Percentiles rank a stretch among this genome's conserved stretches.
Evolutionary conservation across 92 coral and sea anemone genomes (phyloP).

Genomic region (Palythoa grandis): DNA sequence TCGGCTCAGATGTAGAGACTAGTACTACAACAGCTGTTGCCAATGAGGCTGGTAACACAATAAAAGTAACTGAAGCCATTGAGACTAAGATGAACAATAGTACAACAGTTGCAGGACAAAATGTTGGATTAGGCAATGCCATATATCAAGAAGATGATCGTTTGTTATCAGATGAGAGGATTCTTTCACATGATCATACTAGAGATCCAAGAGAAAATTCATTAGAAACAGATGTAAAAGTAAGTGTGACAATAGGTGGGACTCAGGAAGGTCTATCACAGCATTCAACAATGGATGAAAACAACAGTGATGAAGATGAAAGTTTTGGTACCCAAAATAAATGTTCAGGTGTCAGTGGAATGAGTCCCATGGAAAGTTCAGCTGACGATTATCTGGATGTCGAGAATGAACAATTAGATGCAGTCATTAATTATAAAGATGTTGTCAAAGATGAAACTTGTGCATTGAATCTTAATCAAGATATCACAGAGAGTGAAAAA

Average conservation of each 20-base stretch:
- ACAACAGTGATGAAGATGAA: neutral
- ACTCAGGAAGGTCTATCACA: neutral
- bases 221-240: neutral
- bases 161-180: neutral
- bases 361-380: neutral
- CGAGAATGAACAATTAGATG: neutral
- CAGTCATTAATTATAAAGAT: neutral
- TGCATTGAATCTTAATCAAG: neutral
- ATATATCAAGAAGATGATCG: too few species aligned
- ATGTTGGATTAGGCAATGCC: neutral
- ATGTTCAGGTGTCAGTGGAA: neutral
- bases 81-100: neutral
- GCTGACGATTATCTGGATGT: neutral
- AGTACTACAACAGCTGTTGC: neutral
- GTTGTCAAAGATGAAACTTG: neutral
- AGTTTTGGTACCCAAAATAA: neutral
- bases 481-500: neutral
- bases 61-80: neutral
- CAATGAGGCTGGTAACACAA: neutral
- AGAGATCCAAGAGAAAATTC: conserved; percentile 10
- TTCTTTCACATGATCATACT: neutral
- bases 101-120: neutral
- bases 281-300: neutral
- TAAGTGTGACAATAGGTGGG: neutral
- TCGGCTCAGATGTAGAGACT: neutral